phyloP scores from a whole-genome alignment of 2,888 invertebrate species.

The Poecilobothrus nobilitatus region DNA sequence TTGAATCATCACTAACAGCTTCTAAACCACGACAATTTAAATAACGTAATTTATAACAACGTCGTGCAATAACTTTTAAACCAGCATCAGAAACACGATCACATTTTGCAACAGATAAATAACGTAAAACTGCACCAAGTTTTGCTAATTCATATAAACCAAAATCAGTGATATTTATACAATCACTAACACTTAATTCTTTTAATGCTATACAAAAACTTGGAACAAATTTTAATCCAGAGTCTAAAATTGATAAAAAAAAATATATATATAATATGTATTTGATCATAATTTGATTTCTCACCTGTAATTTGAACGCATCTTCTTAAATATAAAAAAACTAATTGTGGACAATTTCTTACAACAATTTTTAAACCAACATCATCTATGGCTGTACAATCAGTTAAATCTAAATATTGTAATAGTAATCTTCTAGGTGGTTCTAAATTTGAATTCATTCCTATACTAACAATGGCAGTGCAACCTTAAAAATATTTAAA shows the following conservation, averaged over 20 bases:
- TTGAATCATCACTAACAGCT: slow-evolving; percentile 86
- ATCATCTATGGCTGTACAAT: slow-evolving; percentile 78
- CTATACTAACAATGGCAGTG: slow-evolving; percentile 58
- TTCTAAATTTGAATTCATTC: slow-evolving; percentile 57
- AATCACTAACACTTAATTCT: slow-evolving; percentile 86
- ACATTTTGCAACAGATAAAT: slow-evolving; percentile 89
- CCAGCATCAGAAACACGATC: slow-evolving; percentile 87
- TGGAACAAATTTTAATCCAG: slow-evolving; percentile 83
- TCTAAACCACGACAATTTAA: slow-evolving; percentile 88
- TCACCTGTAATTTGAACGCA: slow-evolving; percentile 80
- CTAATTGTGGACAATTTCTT: slow-evolving; percentile 77
- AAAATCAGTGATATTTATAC: slow-evolving; percentile 80
- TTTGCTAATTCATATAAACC: slow-evolving; percentile 84
- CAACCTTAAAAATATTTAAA: slow-evolving; percentile 50
- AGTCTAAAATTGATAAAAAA: slow-evolving; percentile 53
- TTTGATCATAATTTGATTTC: not conserved
- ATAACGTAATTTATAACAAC: slow-evolving; percentile 82
- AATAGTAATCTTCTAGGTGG: slow-evolving; percentile 61
- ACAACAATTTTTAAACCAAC: slow-evolving; percentile 74
- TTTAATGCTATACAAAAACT: slow-evolving; percentile 77
- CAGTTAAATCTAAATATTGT: slow-evolving; percentile 84
- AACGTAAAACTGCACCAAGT: slow-evolving; percentile 78
- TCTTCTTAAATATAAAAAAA: slow-evolving; percentile 77
- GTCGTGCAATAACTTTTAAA: slow-evolving; percentile 72
- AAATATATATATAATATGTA: not conserved